Evolutionary conservation across 30 jellyfish, hydroid and myxozoan genomes (phyloP), one percentile per base, ranked within the genome.

Genomic region (Chrysaora quinquecirrha): DNA sequence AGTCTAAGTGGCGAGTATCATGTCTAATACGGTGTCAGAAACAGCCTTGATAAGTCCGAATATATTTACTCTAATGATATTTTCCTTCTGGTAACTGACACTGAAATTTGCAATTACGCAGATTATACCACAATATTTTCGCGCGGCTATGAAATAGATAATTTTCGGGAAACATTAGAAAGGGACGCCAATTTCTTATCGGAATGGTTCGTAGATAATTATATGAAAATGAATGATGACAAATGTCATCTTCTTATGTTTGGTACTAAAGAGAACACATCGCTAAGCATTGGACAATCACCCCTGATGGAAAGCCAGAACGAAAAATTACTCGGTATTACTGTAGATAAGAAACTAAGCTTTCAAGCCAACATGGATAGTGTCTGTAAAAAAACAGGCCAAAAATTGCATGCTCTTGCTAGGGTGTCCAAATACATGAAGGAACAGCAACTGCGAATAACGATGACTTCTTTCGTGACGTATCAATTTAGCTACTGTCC

Each of bases 31-130:
- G n/a, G n/a, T n/a, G n/a, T n/a, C n/a, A n/a, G n/a, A n/a, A n/a
- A n/a, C n/a, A n/a, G n/a, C n/a, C n/a, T n/a, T n/a, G n/a, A n/a
- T n/a, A n/a, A n/a, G n/a, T n/a, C n/a, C n/a, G n/a, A n/a, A n/a
- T n/a, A 38, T 38, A 38, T 38, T 38, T 38, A 38, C 14, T 3
- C 14, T 38, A 38, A 38, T 38, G 54, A 38, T 38, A 38, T 38
- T 3, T 38, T 38, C 14, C 11, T 38, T 38, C 54, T 38, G 6
- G 54, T 38, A 38, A 38, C 54, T 38, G 54, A 38, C 54, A 14
- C 54, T 38, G 54, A 70, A 46, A 89, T 73, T 38, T 38, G 54
- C 54, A 38, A 38, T 38, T 38, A 38, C 54, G 54, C 54, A 38
- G 11, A 38, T 38, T 6, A 38, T 38, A 38, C 54, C 54, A 14